Percentiles rank a stretch among this genome's conserved stretches.
Evolutionary conservation across 2,888 invertebrate species (phyloP).

Genomic region (Caenorhabditis sp.): DNA sequence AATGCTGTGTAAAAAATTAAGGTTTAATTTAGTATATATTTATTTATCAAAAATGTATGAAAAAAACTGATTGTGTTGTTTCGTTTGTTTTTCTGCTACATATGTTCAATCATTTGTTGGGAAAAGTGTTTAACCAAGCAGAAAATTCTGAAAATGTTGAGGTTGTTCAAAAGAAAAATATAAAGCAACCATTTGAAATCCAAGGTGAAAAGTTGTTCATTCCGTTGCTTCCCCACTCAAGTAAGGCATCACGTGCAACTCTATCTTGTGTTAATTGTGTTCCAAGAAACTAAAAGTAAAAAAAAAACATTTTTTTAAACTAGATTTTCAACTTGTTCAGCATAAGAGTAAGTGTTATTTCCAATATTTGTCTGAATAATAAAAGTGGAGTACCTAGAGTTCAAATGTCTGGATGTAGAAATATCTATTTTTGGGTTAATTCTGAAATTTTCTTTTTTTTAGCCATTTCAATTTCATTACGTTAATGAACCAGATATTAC

Average conservation of each 20-base stretch:
- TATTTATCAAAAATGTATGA: no score
- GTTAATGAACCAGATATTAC: slow-evolving; percentile 34
- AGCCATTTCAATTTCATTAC: slow-evolving; percentile 11
- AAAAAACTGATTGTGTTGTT: no score
- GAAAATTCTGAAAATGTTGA: slow-evolving; percentile 43
- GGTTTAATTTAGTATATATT: no score
- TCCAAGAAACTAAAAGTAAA: slow-evolving; percentile 36
- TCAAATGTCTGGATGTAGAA: slow-evolving; percentile 48
- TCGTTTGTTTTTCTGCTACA: no score
- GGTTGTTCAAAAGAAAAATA: background rate
- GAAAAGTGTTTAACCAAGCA: slow-evolving; percentile 47
- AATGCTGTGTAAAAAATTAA: no score
- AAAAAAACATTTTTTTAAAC: background rate
- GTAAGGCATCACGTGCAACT: slow-evolving; percentile 21
- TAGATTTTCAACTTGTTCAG: slow-evolving; percentile 17
- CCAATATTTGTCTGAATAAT: slow-evolving; percentile 40
- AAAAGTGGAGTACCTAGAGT: slow-evolving; percentile 60
- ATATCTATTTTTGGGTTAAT: slow-evolving; percentile 48
- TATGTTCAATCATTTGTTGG: slow-evolving; percentile 6
- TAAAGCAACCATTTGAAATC: slow-evolving; percentile 54
- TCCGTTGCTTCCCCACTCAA: slow-evolving; percentile 8
- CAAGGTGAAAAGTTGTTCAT: slow-evolving; percentile 21
- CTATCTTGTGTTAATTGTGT: slow-evolving; percentile 38
- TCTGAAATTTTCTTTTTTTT: slow-evolving; percentile 18
- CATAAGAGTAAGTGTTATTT: slow-evolving; percentile 26